Evolutionary conservation across 2,113 vertebrate genomes (phyloP).

Genomic region (Athene noctua): DNA sequence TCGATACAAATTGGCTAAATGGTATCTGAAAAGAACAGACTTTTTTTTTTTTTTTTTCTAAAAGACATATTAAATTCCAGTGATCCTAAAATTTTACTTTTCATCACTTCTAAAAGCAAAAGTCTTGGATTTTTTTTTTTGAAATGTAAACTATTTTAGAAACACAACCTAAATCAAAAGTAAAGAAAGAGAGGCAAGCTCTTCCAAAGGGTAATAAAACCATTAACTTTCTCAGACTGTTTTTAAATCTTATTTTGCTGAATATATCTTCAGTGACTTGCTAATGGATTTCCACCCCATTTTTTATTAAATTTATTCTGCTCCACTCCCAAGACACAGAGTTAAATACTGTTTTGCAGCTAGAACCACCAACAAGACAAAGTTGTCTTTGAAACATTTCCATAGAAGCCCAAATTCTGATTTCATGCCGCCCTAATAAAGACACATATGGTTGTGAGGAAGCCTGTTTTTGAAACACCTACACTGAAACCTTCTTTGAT

Average conservation of each 20-base stretch:
- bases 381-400: neutral
- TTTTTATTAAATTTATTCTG: neutral
- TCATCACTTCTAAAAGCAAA: neutral
- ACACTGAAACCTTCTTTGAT: neutral
- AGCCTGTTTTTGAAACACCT: neutral
- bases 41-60: neutral
- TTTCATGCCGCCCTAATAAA: neutral
- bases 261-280: neutral
- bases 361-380: neutral
- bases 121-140: neutral
- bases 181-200: neutral
- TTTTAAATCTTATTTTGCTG: neutral
- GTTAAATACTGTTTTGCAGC: neutral
- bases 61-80: neutral
- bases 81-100: neutral
- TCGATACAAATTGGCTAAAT: neutral
- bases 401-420: neutral
- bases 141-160: neutral
- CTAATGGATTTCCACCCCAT: neutral
- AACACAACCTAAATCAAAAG: neutral
- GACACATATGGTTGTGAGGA: neutral
- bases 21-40: neutral
- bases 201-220: neutral
- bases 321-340: neutral
- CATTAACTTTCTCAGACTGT: neutral